Evolutionary conservation across 2,113 vertebrate genomes (phyloP), one percentile per base, ranked within the genome.

Genomic region (Nymphicus hollandicus): DNA sequence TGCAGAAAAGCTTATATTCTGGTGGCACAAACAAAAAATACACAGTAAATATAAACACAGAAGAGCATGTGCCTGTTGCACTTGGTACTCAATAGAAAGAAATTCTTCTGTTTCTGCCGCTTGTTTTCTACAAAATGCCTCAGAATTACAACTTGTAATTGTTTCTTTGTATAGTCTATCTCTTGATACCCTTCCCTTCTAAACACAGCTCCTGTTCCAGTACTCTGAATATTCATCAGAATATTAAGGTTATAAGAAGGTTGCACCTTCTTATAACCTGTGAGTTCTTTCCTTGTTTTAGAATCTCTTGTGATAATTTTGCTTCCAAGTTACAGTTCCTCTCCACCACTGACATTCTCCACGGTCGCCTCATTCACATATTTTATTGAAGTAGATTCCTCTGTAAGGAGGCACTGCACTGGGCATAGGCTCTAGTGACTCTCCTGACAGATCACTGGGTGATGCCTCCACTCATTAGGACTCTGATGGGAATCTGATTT

Each of bases 1-100:
- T 65, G 64, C 10, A 7, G 60, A 92, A 89, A 52, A 82, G 35
- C 53, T 88, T 86, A 72, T 55, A 65, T 78, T 87, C 61, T 72
- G 87, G 76, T 88, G 68, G 64, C 44, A 78, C 60, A 91, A 77
- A 91, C 35, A 78, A 74, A 74, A 93, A 91, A 66, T 46, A 49
- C 66, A 81, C 15, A 66, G 89, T 52, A 83, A 94, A 94, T 88
- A 58, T 66, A 95, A 83, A 78, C 63, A 72, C 65, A 78, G 90
- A 91, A 63, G 64, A 94, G 60, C 69, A 81, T 78, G 69, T 65
- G 76, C 84, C 55, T 23, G 20, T 58, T 72, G 27, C 58, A 89
- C 41, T 76, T 87, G 74, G 52, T 50, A 68, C 73, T 50, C 81
- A 81, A 86, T 39, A 29, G 77, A 89, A 79, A 68, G 31, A 82